Evolutionary conservation across 35 echinoderm and acorn worm species (phyloP), one percentile per base, ranked within the genome.

Genomic region (Nesometra sesokonis): DNA sequence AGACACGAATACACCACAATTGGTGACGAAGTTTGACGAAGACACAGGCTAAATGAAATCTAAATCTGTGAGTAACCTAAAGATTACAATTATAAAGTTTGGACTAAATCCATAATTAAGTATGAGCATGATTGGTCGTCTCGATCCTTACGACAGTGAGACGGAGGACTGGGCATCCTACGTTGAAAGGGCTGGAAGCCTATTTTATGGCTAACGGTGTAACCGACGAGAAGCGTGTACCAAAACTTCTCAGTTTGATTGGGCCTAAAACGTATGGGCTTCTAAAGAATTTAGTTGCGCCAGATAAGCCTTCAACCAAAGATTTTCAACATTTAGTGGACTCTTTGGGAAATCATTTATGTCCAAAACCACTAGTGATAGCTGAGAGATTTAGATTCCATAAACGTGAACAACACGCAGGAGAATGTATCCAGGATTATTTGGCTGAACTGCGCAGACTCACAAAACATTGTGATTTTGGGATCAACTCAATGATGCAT

Each of bases 301-400:
- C 86, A 15, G 27, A 81, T 36, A 80, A 80, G 11, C 57, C 84
- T 13, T 8, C 46, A 17, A 23, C 7, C 33, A 84, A 89, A 76
- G 33, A 43, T 8, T 89, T 31, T 35, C 30, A 38, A 11, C 31
- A 83, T 0, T 32, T 89, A 31, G 36, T 89, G 27, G 35, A 89
- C 11, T 76, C 46, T 32, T 40, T 39, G 17, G 32, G 76, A 15
- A 27, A 33, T 0, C 88, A 89, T 36, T 35, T 84, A 0, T 5
- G 38, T 37, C 81, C 82, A 0, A 83, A 83, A 76, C 88, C 88
- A 21, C 52, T 89, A 15, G 57, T 84, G 13, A 89, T 89, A 35
- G 88, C 80, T 21, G 88, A 89, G 32, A 39, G 88, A 17, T 89
- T 84, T 27, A 40, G 88, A n/a, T 89, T 89, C 31, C 52, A 89